Base-by-base conservation (phyloP, 2,113 vertebrate species). In the Monarcha castaneiventris region DNA sequence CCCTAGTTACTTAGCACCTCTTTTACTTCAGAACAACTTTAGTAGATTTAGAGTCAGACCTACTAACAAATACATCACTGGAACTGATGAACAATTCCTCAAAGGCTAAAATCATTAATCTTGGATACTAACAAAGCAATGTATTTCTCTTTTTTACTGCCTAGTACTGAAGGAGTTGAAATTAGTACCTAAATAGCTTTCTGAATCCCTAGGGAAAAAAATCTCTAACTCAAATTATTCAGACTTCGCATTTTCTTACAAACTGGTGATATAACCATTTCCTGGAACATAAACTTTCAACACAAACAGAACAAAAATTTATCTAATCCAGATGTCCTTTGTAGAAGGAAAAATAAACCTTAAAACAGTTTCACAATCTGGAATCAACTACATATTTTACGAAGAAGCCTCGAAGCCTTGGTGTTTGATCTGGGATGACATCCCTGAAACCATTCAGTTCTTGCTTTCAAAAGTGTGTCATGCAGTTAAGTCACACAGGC, bases 251-350 rank as follows among this genome's bases (percentile, higher is more conserved):
- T 59, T 85, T 86, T 91, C 43, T 90, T 85, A 59, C 54, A 89
- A 89, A 82, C 32, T 71, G 63, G 72, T 94, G 72, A 92, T 87
- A 89, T 37, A 93, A 93, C 51, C 16, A 39, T 87, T 92, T 97
- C 73, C 64, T 89, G 87, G 89, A 96, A 92, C 3, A 3, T 81
- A 92, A 94, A 84, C 73, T 89, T 93, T 61, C 52, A 92, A 49
- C 64, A 71, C 69, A 94, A 93, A 87, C 81, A 82, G 52, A 63
- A 79, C 46, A 87, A 78, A 96, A 89, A 59, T 2, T 66, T 89
- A 94, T 96, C 75, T 84, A 87, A 77, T 83, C 88, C 92, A 92
- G 93, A 96, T 96, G 87, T 87, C 66, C 58, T 90, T 73, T 2
- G 10, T 14, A 80, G 35, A 86, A 87, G 23, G 15, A 76, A 96